Base-by-base conservation (phyloP, 2,888 invertebrate genomes). In the Microplitis manilae region DNA sequence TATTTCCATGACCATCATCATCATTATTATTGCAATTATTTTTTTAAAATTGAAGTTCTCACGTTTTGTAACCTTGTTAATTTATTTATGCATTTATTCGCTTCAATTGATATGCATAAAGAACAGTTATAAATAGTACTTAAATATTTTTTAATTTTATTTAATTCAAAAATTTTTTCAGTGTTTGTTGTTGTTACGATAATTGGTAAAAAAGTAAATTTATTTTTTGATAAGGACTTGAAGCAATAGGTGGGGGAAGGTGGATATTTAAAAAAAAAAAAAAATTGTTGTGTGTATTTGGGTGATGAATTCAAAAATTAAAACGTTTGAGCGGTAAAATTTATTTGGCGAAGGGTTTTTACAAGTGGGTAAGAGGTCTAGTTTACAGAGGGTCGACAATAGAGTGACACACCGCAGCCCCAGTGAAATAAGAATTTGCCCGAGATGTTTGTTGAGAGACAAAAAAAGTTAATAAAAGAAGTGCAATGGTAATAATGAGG, bases 371-470 rank as follows among this genome's bases (percentile, higher is more conserved):
- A 30, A 30, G 30, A 30, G 30, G 30, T 2, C 30, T 30, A 30
- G 30, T 30, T 30, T 30, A 30, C 50, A 50, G 9, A 8, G 9
- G 50, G 50, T 13, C 50, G 50, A 50, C 50, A 50, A 50, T 50
- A 50, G 13, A 50, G 50, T 50, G 50, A 50, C 50, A 50, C 13
- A 50, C 50, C 50, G 50, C 50, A 50, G 50, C 50, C 50, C 50
- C 13, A 30, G 30, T 76, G 67, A 72, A 76, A 76, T 76, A 72
- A 76, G 76, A 76, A 72, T 61, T 67, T 76, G 72, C 72, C 68
- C 64, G 77, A 62, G 64, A 73, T 68, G 30, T 61, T 62, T 50
- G 68, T 68, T 39, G n/a, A 7, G n/a, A 68, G 68, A 40, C 40
- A 13, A 68, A 68, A 68, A 68, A 60, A 20, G 30, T 59, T 30